Evolutionary conservation across 2,888 invertebrate genomes (phyloP).

Genomic region (Idaea straminata): DNA sequence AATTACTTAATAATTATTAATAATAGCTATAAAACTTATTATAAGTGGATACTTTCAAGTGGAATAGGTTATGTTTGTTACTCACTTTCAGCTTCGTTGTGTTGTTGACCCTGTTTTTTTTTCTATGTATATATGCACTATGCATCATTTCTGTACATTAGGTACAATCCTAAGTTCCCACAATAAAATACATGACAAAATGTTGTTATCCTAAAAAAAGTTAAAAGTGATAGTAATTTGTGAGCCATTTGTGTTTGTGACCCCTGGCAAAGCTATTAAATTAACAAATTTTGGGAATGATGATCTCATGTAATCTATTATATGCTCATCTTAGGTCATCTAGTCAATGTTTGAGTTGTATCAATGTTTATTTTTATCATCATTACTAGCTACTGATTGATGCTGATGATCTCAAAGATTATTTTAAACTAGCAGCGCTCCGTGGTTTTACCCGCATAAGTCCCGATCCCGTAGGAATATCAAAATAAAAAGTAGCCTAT

Average conservation of each 20-base stretch:
- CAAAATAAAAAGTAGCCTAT: too few species aligned
- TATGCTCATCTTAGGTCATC: conserved; percentile 7
- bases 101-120: background rate
- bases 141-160: background rate
- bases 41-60: conserved; percentile 9
- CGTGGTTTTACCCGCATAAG: too few species aligned
- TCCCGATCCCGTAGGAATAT: too few species aligned
- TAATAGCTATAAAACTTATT: background rate
- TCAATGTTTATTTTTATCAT: background rate
- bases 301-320: conserved; percentile 43
- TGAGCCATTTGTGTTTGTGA: too few species aligned
- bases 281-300: conserved; percentile 35
- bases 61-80: conserved; percentile 27
- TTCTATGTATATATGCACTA: background rate
- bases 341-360: background rate
- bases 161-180: too few species aligned
- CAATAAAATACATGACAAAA: too few species aligned
- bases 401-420: background rate
- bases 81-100: conserved; percentile 31
- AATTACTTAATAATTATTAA: background rate
- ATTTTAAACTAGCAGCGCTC: too few species aligned
- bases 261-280: too few species aligned
- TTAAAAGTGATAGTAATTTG: too few species aligned
- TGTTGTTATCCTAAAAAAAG: too few species aligned
- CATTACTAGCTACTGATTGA: background rate